phyloP scores from a whole-genome alignment of 1,140 invertebrate genomes.

The Pseudomyrmex pallidus region DNA sequence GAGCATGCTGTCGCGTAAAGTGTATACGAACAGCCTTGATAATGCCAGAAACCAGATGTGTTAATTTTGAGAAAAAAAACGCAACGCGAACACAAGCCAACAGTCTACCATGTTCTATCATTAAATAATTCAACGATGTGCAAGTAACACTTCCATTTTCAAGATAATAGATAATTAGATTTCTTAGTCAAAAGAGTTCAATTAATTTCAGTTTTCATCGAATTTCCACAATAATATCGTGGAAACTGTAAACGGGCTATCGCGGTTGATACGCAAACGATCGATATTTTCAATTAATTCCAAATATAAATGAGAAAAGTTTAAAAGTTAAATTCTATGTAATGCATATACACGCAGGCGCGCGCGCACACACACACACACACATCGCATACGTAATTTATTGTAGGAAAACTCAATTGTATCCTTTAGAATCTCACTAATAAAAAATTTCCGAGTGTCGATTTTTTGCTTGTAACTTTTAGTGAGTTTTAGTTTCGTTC shows the following conservation, averaged over 20 bases:
- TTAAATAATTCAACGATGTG: conserved; percentile 2
- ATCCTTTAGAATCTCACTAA: conserved; percentile 20
- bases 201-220: conserved; percentile 15
- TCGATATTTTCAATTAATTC: conserved; percentile 32
- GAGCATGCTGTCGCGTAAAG: not conserved
- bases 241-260: not conserved
- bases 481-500: not conserved
- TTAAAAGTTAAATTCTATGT: conserved; percentile 17
- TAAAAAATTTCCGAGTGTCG: conserved; percentile 10
- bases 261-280: not conserved
- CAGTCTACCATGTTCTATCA: conserved; percentile 7
- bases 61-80: conserved; percentile 35
- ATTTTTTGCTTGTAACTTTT: conserved; percentile 23
- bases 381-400: not conserved
- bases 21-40: not conserved
- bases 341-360: not conserved
- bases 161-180: not conserved
- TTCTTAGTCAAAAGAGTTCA: conserved; percentile 11
- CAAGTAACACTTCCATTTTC: conserved; percentile 20
- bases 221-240: not conserved
- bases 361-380: no score
- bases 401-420: conserved; percentile 23
- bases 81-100: not conserved
- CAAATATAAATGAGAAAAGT: conserved; percentile 14
- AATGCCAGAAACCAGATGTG: conserved; percentile 34